phyloP scores from a whole-genome alignment of 2,888 invertebrate genomes.

The Colletes collaris region DNA sequence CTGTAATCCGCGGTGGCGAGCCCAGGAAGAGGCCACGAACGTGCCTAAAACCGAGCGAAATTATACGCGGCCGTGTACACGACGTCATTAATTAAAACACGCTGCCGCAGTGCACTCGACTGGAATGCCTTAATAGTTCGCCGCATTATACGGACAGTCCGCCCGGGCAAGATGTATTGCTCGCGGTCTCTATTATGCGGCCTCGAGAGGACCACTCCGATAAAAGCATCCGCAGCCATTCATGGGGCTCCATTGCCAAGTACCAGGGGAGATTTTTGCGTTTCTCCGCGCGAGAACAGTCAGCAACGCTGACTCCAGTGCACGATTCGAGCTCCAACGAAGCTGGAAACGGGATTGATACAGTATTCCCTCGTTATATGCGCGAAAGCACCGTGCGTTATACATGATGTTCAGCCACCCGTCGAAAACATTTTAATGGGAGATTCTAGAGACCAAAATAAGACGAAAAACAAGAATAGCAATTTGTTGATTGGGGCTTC shows the following conservation, averaged over 20 bases:
- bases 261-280: neutral
- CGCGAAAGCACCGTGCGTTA: too few species aligned
- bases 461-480: too few species aligned
- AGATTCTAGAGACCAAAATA: too few species aligned
- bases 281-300: neutral
- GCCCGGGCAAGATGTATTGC: constrained; percentile 43
- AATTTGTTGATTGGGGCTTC: too few species aligned
- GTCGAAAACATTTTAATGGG: too few species aligned
- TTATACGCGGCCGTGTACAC: constrained; percentile 59
- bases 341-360: too few species aligned
- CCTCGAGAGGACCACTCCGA: neutral
- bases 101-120: constrained; percentile 45
- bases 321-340: too few species aligned
- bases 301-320: too few species aligned
- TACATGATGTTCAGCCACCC: too few species aligned
- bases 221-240: constrained; percentile 6
- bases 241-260: neutral
- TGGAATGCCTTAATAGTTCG: constrained; percentile 65
- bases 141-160: constrained; percentile 52
- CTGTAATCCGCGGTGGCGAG: constrained; percentile 58
- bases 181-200: constrained; percentile 36
- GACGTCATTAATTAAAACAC: constrained; percentile 65
- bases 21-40: neutral
- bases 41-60: constrained; percentile 55
- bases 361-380: too few species aligned